Base-by-base conservation (phyloP, 1,140 invertebrate genomes). In the Cheumatopsyche charites region DNA sequence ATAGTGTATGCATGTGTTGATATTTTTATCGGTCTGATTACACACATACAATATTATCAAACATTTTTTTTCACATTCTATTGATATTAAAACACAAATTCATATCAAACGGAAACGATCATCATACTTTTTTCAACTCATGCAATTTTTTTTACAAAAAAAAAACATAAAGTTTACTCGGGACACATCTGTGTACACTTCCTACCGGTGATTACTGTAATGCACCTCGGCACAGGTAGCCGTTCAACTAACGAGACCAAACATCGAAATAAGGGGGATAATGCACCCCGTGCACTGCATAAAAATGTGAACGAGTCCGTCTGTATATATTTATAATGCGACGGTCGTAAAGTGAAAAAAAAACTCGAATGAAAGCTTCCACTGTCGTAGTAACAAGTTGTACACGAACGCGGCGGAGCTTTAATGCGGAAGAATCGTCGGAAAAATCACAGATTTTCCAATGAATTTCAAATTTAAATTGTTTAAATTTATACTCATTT, bases 181-280 rank as follows among this genome's bases (percentile, higher is more conserved):
- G 9, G 29, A 36, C 62, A 17, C 65, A 70, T 61, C 68, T 70
- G 68, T 70, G 26, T 25, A 70, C 55, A 70, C 68, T 70, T 70
- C 68, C 68, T 70, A 36, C 15, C 36, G 43, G 42, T 71, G 69
- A 71, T 71, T 71, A 71, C 42, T 62, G 69, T 71, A 71, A 71
- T 71, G 69, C 58, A 47, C 47, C 61, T 15, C 17, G 19, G 62
- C 11, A 6, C 69, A 66, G 63, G 63, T 66, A 66, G 63, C 36
- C 13, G 63, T 23, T 43, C n/a, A 21, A 41, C 63, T 67, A 74
- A 74, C 69, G 63, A 70, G 68, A 71, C 62, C 21, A 71, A 73
- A 74, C 69, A 67, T 45, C 45, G 25, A 70, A 73, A 73, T 73
- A 73, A 73, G 69, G 72, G 68, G 62, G 72, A 73, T 73, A 73